Base-by-base conservation (phyloP, 2,113 vertebrate species). In the Tragelaphus strepsiceros region DNA sequence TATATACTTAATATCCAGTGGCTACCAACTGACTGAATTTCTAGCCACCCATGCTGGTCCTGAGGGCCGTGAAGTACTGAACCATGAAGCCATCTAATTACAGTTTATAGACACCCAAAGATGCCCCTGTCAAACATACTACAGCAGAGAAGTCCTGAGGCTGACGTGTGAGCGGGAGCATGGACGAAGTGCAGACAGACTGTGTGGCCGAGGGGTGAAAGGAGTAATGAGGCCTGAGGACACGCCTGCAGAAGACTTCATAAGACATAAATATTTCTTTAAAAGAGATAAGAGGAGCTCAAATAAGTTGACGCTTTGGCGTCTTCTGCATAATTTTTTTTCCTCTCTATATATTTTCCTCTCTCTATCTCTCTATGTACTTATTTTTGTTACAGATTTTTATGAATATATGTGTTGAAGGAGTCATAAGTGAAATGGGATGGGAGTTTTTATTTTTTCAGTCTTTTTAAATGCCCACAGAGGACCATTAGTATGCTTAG, bases 311-410 rank as follows among this genome's bases (percentile, higher is more conserved):
- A 26, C 6, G 5, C 22, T 77, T 85, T 3, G 3, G 26, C 2
- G 9, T 51, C 17, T 21, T 89, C 67, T 86, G 71, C 21, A 3
- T 39, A 46, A 28, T n/a, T 39, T 80, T 61, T 61, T 80, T 67
- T 59, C 28, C 7, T 86, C 43, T 14, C 56, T 49, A 5, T 59
- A 0, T 92, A 19, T 19, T 28, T 87, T 93, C 82, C n/a, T 12
- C 61, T 56, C 0, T 30, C 58, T 59, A 58, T 85, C n/a, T 8
- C 54, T 59, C 0, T 28, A 1, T 51, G 9, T 59, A 0, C 28
- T 56, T 92, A 19, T 15, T 28, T 87, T 93, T 62, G 35, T 94
- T 84, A 8, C 10, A 67, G 4, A 24, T 74, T 82, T 58, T 78
- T 88, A 54, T 88, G 39, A 61, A 74, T 56, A 54, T 11, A 43